A percentile compares a stretch with the other conserved stretches of the same genome.
Conservation (phyloP, 2,888 invertebrate genomes). For the Drosophila conformis region DNA sequence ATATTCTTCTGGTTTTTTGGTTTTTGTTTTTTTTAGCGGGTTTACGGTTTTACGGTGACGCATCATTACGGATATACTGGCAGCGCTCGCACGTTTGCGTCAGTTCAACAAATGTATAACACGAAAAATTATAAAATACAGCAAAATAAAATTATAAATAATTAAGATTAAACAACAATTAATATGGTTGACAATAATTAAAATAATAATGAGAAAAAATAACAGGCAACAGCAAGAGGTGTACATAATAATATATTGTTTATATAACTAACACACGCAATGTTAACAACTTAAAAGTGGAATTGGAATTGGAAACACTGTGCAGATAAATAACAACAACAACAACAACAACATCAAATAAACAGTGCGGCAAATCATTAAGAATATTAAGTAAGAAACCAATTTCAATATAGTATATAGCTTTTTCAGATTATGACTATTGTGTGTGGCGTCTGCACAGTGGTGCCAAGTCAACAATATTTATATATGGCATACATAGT, state of each 20-base stretch:
- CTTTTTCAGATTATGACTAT: background rate
- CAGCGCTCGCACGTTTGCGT: conserved; percentile 7
- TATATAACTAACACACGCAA: conserved; percentile 14
- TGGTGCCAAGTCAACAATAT: conserved; percentile 1
- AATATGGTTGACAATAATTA: conserved; percentile 18
- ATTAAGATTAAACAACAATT: conserved; percentile 3
- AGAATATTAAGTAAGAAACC: background rate
- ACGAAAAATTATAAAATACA: conserved; percentile 25
- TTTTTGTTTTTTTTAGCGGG: conserved; percentile 22
- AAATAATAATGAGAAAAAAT: conserved; percentile 10
- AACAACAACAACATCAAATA: conserved; percentile 2
- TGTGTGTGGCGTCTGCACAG: conserved; percentile 11
- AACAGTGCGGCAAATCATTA: background rate
- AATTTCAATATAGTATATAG: background rate
- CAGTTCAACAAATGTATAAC: conserved; percentile 4
- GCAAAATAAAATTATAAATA: conserved; percentile 27
- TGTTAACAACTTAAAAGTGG: background rate
- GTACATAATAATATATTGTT: background rate
- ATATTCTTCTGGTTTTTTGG: background rate
- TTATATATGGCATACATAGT: background rate
- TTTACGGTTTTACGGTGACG: conserved; percentile 33
- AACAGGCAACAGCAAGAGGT: conserved; percentile 31
- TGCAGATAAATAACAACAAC: conserved; percentile 22
- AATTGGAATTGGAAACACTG: conserved; percentile 2
- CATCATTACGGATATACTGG: conserved; percentile 24